phyloP scores from a whole-genome alignment of 2,888 invertebrate species.

The Archips crataeganus region DNA sequence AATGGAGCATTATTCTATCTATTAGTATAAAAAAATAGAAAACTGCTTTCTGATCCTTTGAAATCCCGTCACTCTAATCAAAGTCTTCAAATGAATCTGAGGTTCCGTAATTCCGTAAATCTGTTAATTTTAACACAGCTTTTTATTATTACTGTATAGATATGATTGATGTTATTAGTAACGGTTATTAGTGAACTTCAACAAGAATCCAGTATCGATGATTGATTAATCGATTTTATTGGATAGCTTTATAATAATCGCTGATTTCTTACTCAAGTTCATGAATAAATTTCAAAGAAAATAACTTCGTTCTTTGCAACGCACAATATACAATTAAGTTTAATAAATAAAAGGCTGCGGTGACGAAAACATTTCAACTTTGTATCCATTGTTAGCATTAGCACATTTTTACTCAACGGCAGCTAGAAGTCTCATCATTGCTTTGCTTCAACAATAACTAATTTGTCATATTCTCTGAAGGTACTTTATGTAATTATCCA shows the following conservation, averaged over 20 bases:
- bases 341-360: slow-evolving; percentile 9
- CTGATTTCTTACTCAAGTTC: slow-evolving; percentile 1
- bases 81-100: too few species aligned
- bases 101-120: too few species aligned
- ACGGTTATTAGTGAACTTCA: neutral
- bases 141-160: neutral
- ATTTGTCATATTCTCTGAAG: slow-evolving; percentile 30
- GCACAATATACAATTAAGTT: slow-evolving; percentile 15
- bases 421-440: slow-evolving; percentile 19
- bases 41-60: too few species aligned
- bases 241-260: neutral
- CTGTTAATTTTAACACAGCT: too few species aligned
- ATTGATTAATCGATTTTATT: slow-evolving; percentile 2
- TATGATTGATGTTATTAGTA: neutral
- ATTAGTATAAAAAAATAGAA: too few species aligned
- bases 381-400: slow-evolving; percentile 29
- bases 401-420: slow-evolving; percentile 27
- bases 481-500: slow-evolving; percentile 21
- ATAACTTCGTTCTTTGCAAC: neutral
- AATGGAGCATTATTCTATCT: too few species aligned
- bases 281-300: neutral
- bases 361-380: slow-evolving; percentile 31
- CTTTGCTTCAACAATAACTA: slow-evolving; percentile 26
- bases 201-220: neutral
- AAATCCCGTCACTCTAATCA: too few species aligned